Percentiles rank a stretch among this genome's conserved stretches.
These are phyloP conservation scores for Eupristina koningsbergeri DNA, from an alignment of 1,140 invertebrate genomes.

Conservation along the genomic window DNA sequence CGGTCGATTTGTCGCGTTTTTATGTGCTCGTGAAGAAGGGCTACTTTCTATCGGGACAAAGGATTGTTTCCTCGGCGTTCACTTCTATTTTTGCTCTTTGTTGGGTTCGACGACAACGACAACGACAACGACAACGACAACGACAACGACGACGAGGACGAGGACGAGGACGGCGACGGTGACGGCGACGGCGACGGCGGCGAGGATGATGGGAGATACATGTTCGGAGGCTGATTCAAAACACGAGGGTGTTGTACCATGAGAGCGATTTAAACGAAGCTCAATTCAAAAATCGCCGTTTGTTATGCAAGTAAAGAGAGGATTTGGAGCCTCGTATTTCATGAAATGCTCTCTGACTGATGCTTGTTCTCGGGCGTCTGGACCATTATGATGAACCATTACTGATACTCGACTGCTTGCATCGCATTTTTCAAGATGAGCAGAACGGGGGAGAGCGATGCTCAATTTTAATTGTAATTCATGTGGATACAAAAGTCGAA, in stretches of 20 bases:
- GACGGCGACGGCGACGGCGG: too few relatives aligned
- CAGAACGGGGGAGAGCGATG: background rate
- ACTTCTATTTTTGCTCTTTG: background rate
- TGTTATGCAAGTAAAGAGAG: background rate
- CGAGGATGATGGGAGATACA: too few relatives aligned
- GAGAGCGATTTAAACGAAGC: background rate
- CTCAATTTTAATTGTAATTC: background rate
- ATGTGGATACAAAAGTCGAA: too few relatives aligned
- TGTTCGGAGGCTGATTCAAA: background rate
- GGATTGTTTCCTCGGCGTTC: background rate
- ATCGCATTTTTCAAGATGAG: background rate
- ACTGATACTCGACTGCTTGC: background rate
- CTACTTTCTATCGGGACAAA: background rate
- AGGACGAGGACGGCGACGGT: too few relatives aligned
- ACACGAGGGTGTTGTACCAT: background rate
- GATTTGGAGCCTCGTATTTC: too few relatives aligned
- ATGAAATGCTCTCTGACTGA: too few relatives aligned
- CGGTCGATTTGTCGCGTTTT: slow-evolving; percentile 20
- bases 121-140: too few relatives aligned
- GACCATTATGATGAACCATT: background rate
- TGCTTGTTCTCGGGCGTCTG: too few relatives aligned
- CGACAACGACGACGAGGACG: too few relatives aligned
- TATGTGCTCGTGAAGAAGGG: background rate
- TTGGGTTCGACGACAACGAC: background rate
- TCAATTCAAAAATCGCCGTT: background rate